These are phyloP conservation scores for Enteromius treurensis DNA, from an alignment of 2,797 vertebrate genomes.

Conservation along the genomic window DNA sequence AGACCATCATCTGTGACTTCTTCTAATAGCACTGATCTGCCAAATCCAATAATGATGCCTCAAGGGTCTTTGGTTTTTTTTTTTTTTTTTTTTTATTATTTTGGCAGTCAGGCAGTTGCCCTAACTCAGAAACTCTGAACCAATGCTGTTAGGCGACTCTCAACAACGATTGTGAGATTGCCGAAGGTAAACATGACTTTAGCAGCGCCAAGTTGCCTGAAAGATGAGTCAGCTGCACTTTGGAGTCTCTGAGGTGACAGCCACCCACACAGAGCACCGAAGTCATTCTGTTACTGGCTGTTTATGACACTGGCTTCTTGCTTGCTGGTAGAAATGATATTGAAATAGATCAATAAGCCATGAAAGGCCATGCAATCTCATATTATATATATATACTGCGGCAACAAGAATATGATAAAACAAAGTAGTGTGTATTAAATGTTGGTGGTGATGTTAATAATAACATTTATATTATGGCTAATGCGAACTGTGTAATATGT, in stretches of 20 bases:
- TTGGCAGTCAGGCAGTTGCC: neutral
- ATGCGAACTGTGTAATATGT: neutral
- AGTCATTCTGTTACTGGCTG: neutral
- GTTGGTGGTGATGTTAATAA: neutral
- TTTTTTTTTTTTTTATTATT: too few species aligned
- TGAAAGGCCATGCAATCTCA: neutral
- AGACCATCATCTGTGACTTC: constrained; percentile 36
- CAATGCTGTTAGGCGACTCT: neutral
- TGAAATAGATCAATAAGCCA: constrained; percentile 2
- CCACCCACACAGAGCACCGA: neutral
- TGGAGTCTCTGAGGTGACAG: neutral
- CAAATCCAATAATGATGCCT: constrained; percentile 20
- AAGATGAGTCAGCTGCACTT: constrained; percentile 1
- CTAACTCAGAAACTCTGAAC: neutral
- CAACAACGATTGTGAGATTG: constrained; percentile 9
- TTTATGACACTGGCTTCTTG: neutral
- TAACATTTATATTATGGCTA: neutral
- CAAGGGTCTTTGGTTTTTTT: neutral
- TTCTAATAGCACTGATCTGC: constrained; percentile 40
- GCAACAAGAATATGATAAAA: neutral
- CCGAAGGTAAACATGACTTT: neutral
- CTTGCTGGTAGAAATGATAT: neutral
- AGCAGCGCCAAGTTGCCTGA: neutral
- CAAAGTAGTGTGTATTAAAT: neutral
- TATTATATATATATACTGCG: neutral